Percentiles rank a stretch among this genome's conserved stretches.
Evolutionary conservation across 37 sponge, comb jelly and placozoan genomes (phyloP).

Genomic region (Ianthella basta): DNA sequence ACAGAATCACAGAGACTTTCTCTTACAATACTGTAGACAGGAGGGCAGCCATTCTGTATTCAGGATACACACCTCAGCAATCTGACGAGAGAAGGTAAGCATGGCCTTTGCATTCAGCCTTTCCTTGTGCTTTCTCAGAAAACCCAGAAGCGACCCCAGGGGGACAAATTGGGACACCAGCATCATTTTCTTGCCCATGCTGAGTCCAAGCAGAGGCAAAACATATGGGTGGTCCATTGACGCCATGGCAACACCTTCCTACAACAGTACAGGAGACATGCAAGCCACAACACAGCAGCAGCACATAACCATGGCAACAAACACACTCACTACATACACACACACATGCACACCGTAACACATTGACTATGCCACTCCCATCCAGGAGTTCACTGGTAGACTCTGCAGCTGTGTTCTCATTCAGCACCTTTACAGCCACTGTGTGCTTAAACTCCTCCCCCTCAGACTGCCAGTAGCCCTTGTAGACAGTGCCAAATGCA

Average conservation of each 20-base stretch:
- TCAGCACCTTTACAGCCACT: constrained; percentile 92
- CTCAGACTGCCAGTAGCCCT: constrained; percentile 84
- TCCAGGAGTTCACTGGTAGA: constrained; percentile 79
- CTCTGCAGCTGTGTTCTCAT: constrained; percentile 59
- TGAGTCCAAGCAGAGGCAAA: constrained; percentile 79
- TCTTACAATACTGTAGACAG: too few species aligned
- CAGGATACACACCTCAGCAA: constrained; percentile 55
- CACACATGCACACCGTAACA: constrained; percentile 3
- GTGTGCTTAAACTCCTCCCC: constrained; percentile 44
- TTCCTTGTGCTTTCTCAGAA: constrained; percentile 79
- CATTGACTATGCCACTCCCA: constrained; percentile 19
- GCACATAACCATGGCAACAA: background rate
- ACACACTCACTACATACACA: background rate
- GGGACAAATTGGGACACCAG: constrained; percentile 89
- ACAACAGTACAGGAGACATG: background rate
- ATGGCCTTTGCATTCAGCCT: constrained; percentile 65
- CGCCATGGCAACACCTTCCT: constrained; percentile 92
- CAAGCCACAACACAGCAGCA: too few species aligned
- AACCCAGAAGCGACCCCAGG: constrained; percentile 84
- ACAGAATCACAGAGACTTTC: too few species aligned
- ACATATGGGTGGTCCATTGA: constrained; percentile 86
- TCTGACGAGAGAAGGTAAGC: constrained; percentile 76
- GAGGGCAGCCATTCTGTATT: too few species aligned
- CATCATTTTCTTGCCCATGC: constrained; percentile 88
- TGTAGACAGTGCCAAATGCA: constrained; percentile 95